These are phyloP conservation scores for Melolontha melolontha DNA, from an alignment of 2,888 invertebrate genomes.

Conservation along the genomic window DNA sequence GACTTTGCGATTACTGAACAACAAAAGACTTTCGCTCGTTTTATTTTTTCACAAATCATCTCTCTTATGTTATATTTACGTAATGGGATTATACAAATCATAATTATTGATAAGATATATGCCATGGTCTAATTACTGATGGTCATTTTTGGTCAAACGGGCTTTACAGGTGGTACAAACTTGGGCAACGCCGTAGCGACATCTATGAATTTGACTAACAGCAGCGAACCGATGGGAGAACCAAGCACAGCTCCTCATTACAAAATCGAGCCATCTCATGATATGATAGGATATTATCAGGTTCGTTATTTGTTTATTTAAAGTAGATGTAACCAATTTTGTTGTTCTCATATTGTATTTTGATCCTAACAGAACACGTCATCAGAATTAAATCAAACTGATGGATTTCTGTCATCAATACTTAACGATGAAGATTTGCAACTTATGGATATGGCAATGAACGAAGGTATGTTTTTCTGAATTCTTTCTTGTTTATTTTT, in stretches of 20 bases:
- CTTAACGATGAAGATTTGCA: conserved; percentile 90
- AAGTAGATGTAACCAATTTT: too few relatives aligned
- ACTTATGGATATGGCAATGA: conserved; percentile 92
- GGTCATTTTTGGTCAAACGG: too few relatives aligned
- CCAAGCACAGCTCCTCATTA: conserved; percentile 70
- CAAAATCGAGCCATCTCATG: conserved; percentile 78
- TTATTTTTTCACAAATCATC: conserved; percentile 5
- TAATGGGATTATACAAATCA: too few relatives aligned
- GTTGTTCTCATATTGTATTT: too few relatives aligned
- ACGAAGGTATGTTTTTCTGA: conserved; percentile 77
- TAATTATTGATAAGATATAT: too few relatives aligned
- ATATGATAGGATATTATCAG: conserved; percentile 83
- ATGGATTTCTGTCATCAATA: conserved; percentile 89
- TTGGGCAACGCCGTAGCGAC: conserved; percentile 81
- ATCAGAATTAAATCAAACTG: conserved; percentile 79
- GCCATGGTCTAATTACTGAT: too few relatives aligned
- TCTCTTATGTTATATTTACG: neutral
- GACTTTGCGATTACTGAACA: neutral
- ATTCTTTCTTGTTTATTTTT: too few relatives aligned
- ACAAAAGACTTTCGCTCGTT: neutral
- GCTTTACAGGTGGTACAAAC: conserved; percentile 69
- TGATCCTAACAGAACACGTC: conserved; percentile 72
- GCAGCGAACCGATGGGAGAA: conserved; percentile 76
- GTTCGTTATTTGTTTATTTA: conserved; percentile 64
- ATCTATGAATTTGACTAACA: conserved; percentile 83